Evolutionary conservation across 1,140 invertebrate species (phyloP).

Genomic region (Thaumatotibia leucotreta): DNA sequence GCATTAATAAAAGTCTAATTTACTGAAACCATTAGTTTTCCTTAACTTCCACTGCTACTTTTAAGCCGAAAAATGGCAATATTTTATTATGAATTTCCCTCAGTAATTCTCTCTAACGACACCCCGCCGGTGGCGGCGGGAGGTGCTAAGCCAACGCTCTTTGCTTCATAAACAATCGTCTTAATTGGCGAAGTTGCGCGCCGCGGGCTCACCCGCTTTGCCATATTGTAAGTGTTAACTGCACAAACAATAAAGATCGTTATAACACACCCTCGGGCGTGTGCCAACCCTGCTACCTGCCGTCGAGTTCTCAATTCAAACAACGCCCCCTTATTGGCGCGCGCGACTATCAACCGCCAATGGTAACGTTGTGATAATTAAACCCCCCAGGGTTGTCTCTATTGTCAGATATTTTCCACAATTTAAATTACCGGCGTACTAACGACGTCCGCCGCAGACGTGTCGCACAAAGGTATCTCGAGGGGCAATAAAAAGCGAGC

Average conservation of each 20-base stretch:
- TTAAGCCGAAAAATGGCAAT: not conserved
- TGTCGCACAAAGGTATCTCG: constrained; percentile 24
- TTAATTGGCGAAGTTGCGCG: constrained; percentile 29
- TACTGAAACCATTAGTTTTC: not conserved
- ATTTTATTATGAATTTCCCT: constrained; percentile 2
- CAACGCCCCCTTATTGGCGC: constrained; percentile 33
- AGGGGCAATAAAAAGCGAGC: constrained; percentile 26
- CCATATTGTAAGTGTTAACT: constrained; percentile 33
- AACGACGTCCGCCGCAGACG: constrained; percentile 35
- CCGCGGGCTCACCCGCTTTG: constrained; percentile 1
- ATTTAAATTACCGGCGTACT: constrained; percentile 27
- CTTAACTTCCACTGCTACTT: not conserved
- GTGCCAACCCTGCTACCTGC: constrained; percentile 26
- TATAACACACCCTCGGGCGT: constrained; percentile 34
- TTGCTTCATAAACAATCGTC: constrained; percentile 19
- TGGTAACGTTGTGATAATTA: constrained; percentile 30
- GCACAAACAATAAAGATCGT: constrained; percentile 44
- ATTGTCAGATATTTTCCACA: constrained; percentile 28
- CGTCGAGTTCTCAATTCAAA: constrained; percentile 34
- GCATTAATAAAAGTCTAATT: not conserved
- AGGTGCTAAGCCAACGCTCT: constrained; percentile 1
- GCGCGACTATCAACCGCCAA: constrained; percentile 42
- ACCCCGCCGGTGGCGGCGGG: not conserved
- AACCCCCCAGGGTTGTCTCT: constrained; percentile 30
- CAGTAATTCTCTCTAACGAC: not conserved